phyloP scores from a whole-genome alignment of 2,113 vertebrate species.

The Condylura cristata region DNA sequence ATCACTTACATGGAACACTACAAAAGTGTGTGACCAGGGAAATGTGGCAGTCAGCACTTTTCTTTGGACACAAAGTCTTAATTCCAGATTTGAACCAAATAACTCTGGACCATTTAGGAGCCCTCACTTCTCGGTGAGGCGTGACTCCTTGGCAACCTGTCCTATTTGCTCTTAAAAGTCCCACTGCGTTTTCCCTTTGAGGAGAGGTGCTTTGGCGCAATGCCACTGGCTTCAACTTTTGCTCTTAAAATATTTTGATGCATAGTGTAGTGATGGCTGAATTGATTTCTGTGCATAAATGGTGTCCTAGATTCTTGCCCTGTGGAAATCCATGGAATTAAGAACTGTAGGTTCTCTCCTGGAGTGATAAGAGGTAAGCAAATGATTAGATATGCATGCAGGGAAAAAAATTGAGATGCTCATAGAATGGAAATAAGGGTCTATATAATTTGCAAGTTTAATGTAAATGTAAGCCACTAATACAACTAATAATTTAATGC shows the following conservation, averaged over 20 bases:
- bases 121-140: not conserved
- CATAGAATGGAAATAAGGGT: conserved; percentile 70
- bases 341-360: conserved; percentile 67
- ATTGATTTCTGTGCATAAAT: conserved; percentile 80
- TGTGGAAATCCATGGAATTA: conserved; percentile 78
- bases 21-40: not conserved
- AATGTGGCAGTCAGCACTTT: not conserved
- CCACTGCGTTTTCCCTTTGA: conserved; percentile 25
- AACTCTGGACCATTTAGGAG: not conserved
- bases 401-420: conserved; percentile 61
- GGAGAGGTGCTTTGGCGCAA: conserved; percentile 64
- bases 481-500: conserved; percentile 76
- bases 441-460: conserved; percentile 77
- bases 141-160: not conserved
- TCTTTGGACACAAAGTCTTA: conserved; percentile 10
- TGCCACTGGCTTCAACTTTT: conserved; percentile 70
- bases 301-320: conserved; percentile 80
- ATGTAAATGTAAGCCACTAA: conserved; percentile 73
- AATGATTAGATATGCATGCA: conserved; percentile 77
- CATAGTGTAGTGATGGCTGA: conserved; percentile 69
- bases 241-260: conserved; percentile 79
- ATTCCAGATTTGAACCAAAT: conserved; percentile 39
- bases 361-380: conserved; percentile 76
- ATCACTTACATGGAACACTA: not conserved
- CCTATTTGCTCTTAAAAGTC: conserved; percentile 54